Evolutionary conservation across 1,140 invertebrate species (phyloP).

Genomic region (Nebria ingens): DNA sequence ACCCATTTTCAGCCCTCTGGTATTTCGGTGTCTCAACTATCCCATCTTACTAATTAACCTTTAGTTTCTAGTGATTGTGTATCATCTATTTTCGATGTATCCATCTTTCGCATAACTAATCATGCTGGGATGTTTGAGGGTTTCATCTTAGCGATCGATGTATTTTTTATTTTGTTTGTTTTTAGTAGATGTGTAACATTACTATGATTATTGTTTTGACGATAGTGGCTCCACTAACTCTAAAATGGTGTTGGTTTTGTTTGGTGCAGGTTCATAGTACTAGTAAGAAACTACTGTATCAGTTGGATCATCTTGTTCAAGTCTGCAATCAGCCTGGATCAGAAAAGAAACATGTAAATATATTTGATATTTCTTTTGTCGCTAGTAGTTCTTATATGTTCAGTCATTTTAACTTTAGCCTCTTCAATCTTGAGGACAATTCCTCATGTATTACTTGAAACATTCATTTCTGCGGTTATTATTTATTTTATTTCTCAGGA

Average conservation of each 20-base stretch:
- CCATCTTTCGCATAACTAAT: neutral
- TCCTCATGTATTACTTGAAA: too few relatives aligned
- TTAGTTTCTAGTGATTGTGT: too few relatives aligned
- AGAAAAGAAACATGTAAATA: slow-evolving; percentile 66
- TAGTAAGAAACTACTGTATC: slow-evolving; percentile 91
- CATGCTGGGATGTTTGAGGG: too few relatives aligned
- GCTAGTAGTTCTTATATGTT: too few relatives aligned
- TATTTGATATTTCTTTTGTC: too few relatives aligned
- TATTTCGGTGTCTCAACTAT: slow-evolving; percentile 7
- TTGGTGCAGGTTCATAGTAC: slow-evolving; percentile 82
- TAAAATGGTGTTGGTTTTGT: slow-evolving; percentile 34
- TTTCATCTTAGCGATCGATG: neutral
- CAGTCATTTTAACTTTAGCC: too few relatives aligned
- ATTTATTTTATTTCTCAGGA: too few relatives aligned
- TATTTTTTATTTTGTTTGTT: slow-evolving; percentile 8
- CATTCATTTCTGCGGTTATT: too few relatives aligned
- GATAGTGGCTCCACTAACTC: slow-evolving; percentile 19
- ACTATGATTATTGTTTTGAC: slow-evolving; percentile 7
- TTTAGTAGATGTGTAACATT: slow-evolving; percentile 14
- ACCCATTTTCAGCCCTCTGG: slow-evolving; percentile 5
- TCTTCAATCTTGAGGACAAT: too few relatives aligned
- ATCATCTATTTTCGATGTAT: neutral
- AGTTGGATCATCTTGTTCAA: slow-evolving; percentile 90
- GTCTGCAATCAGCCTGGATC: slow-evolving; percentile 82
- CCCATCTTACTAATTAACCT: neutral